Conservation (phyloP, 2,113 vertebrate genomes). For the Pandion haliaetus region DNA sequence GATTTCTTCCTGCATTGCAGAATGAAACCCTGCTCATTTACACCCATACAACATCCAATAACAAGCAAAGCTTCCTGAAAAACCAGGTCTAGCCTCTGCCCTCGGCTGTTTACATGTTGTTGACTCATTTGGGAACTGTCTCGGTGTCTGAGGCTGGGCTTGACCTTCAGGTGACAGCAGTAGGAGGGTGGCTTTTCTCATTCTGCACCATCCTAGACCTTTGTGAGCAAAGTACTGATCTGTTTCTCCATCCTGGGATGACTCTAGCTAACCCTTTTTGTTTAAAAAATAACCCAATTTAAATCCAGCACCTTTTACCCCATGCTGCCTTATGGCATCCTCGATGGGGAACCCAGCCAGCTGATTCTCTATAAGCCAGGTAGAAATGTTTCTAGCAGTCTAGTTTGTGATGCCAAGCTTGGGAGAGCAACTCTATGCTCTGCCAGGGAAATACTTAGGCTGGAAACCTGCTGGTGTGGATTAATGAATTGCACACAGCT, state of each 20-base stretch:
- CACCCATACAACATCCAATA: background rate
- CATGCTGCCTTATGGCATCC: background rate
- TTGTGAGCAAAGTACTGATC: background rate
- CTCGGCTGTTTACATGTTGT: background rate
- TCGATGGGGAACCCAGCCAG: background rate
- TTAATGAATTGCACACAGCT: background rate
- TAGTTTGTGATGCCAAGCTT: background rate
- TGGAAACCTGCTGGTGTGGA: background rate
- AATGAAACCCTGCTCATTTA: background rate
- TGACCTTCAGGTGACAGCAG: background rate
- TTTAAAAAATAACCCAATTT: background rate
- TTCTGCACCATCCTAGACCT: background rate
- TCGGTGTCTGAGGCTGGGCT: background rate
- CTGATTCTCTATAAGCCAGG: accelerated
- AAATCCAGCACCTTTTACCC: background rate
- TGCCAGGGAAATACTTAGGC: background rate
- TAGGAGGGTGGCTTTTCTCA: background rate
- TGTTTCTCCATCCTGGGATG: background rate
- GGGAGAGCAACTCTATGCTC: background rate
- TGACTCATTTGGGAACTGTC: constrained; percentile 1
- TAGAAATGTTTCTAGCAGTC: background rate
- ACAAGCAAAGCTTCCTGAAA: constrained; percentile 8
- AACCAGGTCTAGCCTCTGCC: background rate
- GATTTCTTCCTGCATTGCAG: background rate
- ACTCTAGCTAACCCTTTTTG: background rate